Percentiles rank a stretch among this genome's conserved stretches.
These are phyloP conservation scores for Myotis myotis DNA, from an alignment of 2,797 vertebrate species.

Conservation along the genomic window DNA sequence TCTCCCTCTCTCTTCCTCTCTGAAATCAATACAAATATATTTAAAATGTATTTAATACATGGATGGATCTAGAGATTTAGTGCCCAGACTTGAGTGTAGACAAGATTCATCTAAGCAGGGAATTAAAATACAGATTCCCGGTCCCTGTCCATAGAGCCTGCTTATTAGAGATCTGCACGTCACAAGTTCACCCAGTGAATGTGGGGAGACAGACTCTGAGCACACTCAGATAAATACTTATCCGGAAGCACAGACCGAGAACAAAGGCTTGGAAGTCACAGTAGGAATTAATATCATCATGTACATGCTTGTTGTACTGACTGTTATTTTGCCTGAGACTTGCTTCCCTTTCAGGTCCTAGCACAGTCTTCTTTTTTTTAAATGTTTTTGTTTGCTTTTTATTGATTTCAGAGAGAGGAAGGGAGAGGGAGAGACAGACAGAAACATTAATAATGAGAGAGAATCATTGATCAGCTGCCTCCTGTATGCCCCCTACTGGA, in stretches of 20 bases:
- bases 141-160: not conserved
- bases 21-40: too few relatives aligned
- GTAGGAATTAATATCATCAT: not conserved
- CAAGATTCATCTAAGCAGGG: not conserved
- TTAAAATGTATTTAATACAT: not conserved
- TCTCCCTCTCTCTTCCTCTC: too few relatives aligned
- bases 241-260: not conserved
- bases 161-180: rapidly evolving
- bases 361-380: not conserved
- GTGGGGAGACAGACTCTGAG: rapidly evolving
- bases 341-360: not conserved
- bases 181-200: not conserved
- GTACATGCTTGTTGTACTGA: not conserved
- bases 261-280: not conserved
- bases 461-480: not conserved
- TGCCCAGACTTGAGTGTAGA: not conserved
- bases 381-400: not conserved
- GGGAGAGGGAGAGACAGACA: not conserved
- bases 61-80: not conserved
- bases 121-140: not conserved
- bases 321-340: not conserved
- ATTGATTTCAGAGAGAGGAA: not conserved
- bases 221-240: not conserved
- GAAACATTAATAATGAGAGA: not conserved
- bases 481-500: not conserved